Percentiles rank a stretch among this genome's conserved stretches.
Evolutionary conservation across 2,797 vertebrate species (phyloP).

Genomic region (Anguilla anguilla): DNA sequence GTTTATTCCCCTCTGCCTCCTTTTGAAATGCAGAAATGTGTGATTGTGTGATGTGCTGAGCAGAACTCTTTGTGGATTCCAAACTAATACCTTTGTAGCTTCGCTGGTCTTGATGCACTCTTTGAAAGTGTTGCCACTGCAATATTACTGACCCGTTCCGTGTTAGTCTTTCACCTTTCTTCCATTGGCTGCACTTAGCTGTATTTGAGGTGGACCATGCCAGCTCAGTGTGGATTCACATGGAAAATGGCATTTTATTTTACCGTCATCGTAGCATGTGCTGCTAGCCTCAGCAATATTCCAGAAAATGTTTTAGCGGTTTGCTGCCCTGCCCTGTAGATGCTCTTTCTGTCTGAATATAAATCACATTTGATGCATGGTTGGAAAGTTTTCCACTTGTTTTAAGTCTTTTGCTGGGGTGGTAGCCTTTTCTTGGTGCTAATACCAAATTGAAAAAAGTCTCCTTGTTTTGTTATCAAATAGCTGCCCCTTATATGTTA

Average conservation of each 20-base stretch:
- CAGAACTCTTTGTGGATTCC: constrained; percentile 32
- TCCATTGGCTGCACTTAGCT: neutral
- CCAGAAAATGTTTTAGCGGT: neutral
- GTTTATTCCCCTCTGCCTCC: constrained; percentile 18
- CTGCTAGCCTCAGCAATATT: neutral
- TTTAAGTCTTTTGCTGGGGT: neutral
- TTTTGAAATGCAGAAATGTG: constrained; percentile 20
- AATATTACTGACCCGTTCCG: neutral
- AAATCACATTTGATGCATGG: constrained; percentile 2
- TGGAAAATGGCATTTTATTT: neutral
- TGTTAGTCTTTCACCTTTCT: neutral
- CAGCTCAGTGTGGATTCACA: neutral
- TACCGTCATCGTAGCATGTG: neutral
- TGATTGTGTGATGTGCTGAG: constrained; percentile 21
- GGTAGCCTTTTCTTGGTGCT: neutral
- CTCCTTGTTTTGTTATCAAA: neutral
- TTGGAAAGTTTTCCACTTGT: neutral
- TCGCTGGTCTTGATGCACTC: constrained; percentile 25
- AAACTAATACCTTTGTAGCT: constrained; percentile 33
- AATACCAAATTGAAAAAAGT: neutral
- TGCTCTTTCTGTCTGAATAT: neutral
- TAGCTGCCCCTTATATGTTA: neutral
- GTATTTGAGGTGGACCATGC: neutral
- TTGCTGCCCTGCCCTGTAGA: neutral
- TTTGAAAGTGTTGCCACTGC: constrained; percentile 21